Evolutionary conservation across 2,888 invertebrate species (phyloP).

Genomic region (Acrobeloides nanus): DNA sequence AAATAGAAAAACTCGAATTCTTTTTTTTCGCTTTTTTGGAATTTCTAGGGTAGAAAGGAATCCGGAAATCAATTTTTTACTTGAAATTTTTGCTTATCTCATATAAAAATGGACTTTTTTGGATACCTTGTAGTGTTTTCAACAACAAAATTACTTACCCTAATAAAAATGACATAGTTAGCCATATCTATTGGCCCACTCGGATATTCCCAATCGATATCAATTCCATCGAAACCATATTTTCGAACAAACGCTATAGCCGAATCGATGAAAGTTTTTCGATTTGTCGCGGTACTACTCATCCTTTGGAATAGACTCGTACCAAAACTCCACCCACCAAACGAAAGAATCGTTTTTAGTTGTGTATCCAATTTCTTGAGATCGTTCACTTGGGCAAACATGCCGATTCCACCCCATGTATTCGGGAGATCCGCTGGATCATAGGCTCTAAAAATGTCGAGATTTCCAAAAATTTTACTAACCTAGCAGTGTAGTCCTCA

Average conservation of each 20-base stretch:
- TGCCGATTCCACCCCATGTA: slow-evolving; percentile 25
- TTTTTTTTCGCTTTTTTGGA: too few species aligned
- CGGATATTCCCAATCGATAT: slow-evolving; percentile 48
- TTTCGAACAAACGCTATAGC: slow-evolving; percentile 27
- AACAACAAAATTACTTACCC: too few species aligned
- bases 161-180: slow-evolving; percentile 41
- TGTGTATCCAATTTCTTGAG: slow-evolving; percentile 65
- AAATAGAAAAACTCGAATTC: too few species aligned
- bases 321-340: slow-evolving; percentile 91
- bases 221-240: slow-evolving; percentile 44
- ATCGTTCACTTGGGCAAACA: slow-evolving; percentile 76
- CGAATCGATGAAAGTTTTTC: slow-evolving; percentile 60
- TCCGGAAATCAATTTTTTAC: too few species aligned
- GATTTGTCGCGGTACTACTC: slow-evolving; percentile 55
- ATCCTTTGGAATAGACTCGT: slow-evolving; percentile 58
- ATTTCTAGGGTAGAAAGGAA: too few species aligned
- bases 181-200: slow-evolving; percentile 56
- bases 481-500: background rate
- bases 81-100: too few species aligned
- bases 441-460: slow-evolving; percentile 4
- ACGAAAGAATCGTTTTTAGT: slow-evolving; percentile 76
- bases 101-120: too few species aligned
- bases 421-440: background rate
- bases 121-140: too few species aligned
- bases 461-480: too few species aligned